These are phyloP conservation scores for Microctenopoma stevenorrisi DNA, from an alignment of 2,797 vertebrate genomes.

Conservation along the genomic window DNA sequence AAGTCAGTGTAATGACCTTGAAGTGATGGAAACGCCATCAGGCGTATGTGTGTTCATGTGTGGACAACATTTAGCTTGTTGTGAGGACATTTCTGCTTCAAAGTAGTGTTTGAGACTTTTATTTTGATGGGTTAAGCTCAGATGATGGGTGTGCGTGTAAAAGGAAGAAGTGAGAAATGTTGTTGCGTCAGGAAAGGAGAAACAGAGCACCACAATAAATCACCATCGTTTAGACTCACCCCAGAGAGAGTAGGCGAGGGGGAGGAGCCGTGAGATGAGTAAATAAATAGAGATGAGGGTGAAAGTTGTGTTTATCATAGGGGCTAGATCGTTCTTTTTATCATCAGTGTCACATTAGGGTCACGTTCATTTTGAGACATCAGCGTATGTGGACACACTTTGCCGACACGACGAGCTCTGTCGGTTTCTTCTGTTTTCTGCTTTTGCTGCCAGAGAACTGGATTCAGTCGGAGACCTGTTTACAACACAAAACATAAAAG, in stretches of 20 bases:
- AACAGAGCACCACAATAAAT: constrained; percentile 68
- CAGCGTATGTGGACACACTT: neutral
- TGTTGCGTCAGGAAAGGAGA: constrained; percentile 64
- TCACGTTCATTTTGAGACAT: neutral
- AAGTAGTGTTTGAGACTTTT: too few relatives aligned
- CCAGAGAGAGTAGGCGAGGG: constrained; percentile 29
- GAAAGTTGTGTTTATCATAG: constrained; percentile 1
- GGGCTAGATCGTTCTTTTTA: neutral
- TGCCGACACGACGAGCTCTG: neutral
- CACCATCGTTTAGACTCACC: constrained; percentile 59
- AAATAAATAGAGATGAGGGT: constrained; percentile 13
- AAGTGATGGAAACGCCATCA: neutral
- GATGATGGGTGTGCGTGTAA: neutral
- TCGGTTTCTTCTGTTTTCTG: neutral
- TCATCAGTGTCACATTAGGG: neutral
- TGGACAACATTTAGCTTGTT: too few relatives aligned
- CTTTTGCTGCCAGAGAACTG: neutral
- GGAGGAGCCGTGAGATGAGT: constrained; percentile 17
- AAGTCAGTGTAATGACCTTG: neutral
- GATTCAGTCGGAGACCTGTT: constrained; percentile 2
- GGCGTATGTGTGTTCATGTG: neutral
- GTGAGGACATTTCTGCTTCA: too few relatives aligned
- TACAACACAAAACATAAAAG: constrained; percentile 9
- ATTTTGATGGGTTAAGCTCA: neutral
- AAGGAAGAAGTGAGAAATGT: constrained; percentile 11